Percentiles rank a stretch among this genome's conserved stretches.
phyloP scores from a whole-genome alignment of 2,113 vertebrate species.

The Caloenas nicobarica region DNA sequence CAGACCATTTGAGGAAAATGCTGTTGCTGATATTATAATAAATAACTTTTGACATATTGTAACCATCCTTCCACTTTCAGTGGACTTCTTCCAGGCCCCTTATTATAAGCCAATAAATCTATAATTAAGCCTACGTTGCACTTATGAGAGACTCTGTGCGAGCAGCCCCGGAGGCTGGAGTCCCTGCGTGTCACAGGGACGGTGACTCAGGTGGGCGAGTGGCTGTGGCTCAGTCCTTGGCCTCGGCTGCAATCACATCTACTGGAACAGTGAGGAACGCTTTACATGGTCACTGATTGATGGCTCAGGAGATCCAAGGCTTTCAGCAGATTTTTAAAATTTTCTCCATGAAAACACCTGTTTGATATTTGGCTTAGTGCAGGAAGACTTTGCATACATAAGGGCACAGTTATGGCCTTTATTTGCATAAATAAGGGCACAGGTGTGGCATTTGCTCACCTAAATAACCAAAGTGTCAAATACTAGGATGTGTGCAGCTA shows the following conservation, averaged over 20 bases:
- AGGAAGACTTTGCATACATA: background rate
- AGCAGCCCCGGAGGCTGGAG: background rate
- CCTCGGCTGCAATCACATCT: background rate
- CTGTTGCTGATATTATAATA: background rate
- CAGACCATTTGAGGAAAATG: background rate
- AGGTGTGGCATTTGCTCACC: background rate
- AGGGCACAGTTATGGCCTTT: background rate
- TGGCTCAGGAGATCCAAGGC: background rate
- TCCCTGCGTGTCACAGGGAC: background rate
- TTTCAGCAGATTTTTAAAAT: background rate
- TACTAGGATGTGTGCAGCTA: background rate
- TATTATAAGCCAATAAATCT: background rate
- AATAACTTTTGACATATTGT: background rate
- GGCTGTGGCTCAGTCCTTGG: background rate
- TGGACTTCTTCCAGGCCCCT: background rate
- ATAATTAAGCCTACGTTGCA: background rate
- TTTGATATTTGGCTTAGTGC: background rate
- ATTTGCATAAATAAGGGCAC: background rate
- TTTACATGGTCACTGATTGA: background rate
- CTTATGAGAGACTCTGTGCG: background rate
- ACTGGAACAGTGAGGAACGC: background rate
- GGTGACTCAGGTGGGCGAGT: background rate
- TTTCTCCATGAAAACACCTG: background rate
- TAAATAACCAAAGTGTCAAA: background rate
- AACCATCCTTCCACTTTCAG: background rate